Percentiles rank a stretch among this genome's conserved stretches.
Conservation (phyloP, 2,888 invertebrate genomes). For the Helleia helle region DNA sequence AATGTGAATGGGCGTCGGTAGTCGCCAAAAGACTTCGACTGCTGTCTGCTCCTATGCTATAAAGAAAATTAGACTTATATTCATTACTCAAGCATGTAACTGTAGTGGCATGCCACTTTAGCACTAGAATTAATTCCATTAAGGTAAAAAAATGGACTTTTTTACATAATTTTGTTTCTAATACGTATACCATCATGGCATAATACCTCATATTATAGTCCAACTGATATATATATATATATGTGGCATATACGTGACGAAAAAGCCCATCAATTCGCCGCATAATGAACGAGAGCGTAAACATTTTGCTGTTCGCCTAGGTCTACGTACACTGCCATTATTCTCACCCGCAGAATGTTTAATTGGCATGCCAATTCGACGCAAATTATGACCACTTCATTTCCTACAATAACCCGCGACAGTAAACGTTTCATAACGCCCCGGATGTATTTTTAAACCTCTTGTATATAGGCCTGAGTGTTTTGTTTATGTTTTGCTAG, state of each 20-base stretch:
- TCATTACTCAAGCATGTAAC: too few species aligned
- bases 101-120: too few species aligned
- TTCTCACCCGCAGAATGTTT: conserved; percentile 28
- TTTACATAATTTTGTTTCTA: too few species aligned
- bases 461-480: conserved; percentile 12
- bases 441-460: conserved; percentile 21
- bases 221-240: too few species aligned
- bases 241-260: neutral
- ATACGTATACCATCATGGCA: too few species aligned
- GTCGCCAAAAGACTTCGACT: too few species aligned
- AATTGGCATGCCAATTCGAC: conserved; percentile 34
- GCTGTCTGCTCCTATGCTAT: too few species aligned
- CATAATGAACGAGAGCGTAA: conserved; percentile 10
- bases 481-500: neutral
- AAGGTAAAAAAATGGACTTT: too few species aligned
- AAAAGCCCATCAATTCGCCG: conserved; percentile 4
- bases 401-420: conserved; percentile 28
- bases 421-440: conserved; percentile 29
- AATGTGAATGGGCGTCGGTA: too few species aligned
- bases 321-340: conserved; percentile 20
- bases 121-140: too few species aligned
- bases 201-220: too few species aligned
- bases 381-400: conserved; percentile 35
- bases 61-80: too few species aligned
- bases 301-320: conserved; percentile 14